These are phyloP conservation scores for Drosophila pachea DNA, from an alignment of 1,140 invertebrate species.

Conservation along the genomic window DNA sequence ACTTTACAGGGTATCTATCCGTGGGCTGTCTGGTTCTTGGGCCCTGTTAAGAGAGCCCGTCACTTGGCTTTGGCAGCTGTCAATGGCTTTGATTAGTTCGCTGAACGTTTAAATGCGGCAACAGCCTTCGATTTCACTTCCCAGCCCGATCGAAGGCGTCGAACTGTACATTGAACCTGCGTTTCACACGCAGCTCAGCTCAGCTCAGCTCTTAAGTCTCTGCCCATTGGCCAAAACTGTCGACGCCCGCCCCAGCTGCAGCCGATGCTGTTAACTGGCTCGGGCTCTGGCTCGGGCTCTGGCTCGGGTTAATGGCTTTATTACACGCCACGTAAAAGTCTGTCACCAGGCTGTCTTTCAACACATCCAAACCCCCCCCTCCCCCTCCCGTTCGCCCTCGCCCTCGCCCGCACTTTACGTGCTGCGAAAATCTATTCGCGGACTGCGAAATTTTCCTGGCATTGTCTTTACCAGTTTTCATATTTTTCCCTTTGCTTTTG, in stretches of 20 bases:
- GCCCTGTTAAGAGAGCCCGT: constrained; percentile 31
- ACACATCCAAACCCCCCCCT: constrained; percentile 40
- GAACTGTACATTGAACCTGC: constrained; percentile 59
- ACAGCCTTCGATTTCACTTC: constrained; percentile 71
- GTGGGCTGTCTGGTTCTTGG: constrained; percentile 30
- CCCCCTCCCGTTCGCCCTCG: constrained; percentile 5
- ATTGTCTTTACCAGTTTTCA: constrained; percentile 46
- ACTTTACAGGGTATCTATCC: constrained; percentile 15
- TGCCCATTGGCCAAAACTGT: constrained; percentile 32
- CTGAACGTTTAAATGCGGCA: constrained; percentile 46
- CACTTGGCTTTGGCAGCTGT: constrained; percentile 59
- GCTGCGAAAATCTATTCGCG: constrained; percentile 50
- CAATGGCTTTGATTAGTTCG: constrained; percentile 71
- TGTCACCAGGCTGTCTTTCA: constrained; percentile 52
- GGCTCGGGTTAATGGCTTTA: constrained; percentile 32
- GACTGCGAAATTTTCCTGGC: constrained; percentile 61
- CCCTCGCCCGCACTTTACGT: too few species aligned
- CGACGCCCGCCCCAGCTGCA: constrained; percentile 24
- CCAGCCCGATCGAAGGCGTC: constrained; percentile 42
- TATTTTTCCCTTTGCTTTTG: constrained; percentile 3
- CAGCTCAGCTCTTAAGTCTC: neutral
- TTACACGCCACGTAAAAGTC: constrained; percentile 50
- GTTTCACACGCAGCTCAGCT: constrained; percentile 60
- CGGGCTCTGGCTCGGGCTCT: neutral
- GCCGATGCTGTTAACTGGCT: constrained; percentile 5